Evolutionary conservation across 2,888 invertebrate genomes (phyloP).

Genomic region (Patella caerulea): DNA sequence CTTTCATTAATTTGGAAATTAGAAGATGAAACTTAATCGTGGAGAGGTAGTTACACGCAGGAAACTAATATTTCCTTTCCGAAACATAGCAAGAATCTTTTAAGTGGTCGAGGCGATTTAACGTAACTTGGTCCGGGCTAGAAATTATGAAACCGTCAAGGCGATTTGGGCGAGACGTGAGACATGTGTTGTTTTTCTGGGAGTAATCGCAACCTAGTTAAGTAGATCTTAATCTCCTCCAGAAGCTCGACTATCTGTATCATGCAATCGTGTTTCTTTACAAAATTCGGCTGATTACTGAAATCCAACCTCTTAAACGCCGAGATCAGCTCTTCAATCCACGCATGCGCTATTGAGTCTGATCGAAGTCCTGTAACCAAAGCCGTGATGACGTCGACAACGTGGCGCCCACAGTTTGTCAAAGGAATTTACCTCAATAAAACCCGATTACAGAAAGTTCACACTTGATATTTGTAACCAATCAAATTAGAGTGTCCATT

Average conservation of each 20-base stretch:
- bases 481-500: slow-evolving; percentile 8
- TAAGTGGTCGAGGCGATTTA: slow-evolving; percentile 4
- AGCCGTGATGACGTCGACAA: neutral
- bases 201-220: slow-evolving; percentile 5
- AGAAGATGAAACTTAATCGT: slow-evolving; percentile 29
- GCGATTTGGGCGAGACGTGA: neutral
- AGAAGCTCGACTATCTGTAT: neutral
- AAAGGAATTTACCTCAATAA: neutral
- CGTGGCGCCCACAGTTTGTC: neutral
- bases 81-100: neutral
- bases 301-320: neutral
- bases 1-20: slow-evolving; percentile 32
- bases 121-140: neutral
- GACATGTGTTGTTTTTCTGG: slow-evolving; percentile 11
- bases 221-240: slow-evolving; percentile 10
- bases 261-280: slow-evolving; percentile 7
- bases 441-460: neutral
- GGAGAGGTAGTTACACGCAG: slow-evolving; percentile 16
- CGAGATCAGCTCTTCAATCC: neutral
- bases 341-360: neutral
- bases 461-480: neutral
- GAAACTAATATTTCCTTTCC: slow-evolving; percentile 26
- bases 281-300: slow-evolving; percentile 6
- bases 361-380: neutral
- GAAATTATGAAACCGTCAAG: slow-evolving; percentile 5